A percentile compares a stretch with the other conserved stretches of the same genome.
phyloP scores from a whole-genome alignment of 2,888 invertebrate species.

The Drosophila quinaria region DNA sequence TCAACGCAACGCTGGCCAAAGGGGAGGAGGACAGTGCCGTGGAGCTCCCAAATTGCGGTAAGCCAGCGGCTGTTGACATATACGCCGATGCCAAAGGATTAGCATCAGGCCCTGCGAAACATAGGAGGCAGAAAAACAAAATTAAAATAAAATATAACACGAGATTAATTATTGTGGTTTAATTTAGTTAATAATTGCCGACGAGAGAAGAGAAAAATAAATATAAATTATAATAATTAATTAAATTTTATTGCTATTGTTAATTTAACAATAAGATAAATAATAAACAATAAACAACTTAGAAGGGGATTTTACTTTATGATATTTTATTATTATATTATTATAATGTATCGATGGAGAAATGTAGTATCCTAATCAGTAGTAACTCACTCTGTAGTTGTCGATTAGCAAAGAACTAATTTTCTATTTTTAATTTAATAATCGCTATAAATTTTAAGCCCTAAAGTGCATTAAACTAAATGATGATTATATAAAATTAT shows the following conservation, averaged over 20 bases:
- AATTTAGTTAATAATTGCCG: neutral
- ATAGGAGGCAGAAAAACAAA: conserved; percentile 7
- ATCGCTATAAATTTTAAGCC: too few relatives aligned
- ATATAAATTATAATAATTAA: neutral
- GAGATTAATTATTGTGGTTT: conserved; percentile 1
- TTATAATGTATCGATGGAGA: too few relatives aligned
- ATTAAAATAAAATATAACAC: neutral
- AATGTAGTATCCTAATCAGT: too few relatives aligned
- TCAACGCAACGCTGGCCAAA: conserved; percentile 89
- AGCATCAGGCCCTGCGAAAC: conserved; percentile 81
- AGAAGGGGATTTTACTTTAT: too few relatives aligned
- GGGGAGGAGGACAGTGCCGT: conserved; percentile 88
- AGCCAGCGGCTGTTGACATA: conserved; percentile 86
- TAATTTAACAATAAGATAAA: too few relatives aligned
- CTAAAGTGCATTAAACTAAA: conserved; percentile 31
- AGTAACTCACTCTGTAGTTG: too few relatives aligned
- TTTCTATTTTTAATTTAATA: too few relatives aligned
- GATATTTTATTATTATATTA: too few relatives aligned
- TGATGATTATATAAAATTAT: conserved; percentile 26
- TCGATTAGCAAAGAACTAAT: too few relatives aligned
- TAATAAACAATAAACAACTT: too few relatives aligned
- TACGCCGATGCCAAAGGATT: conserved; percentile 88
- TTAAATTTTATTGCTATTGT: too few relatives aligned
- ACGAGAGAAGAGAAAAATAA: neutral
- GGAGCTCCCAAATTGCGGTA: conserved; percentile 88